Conservation (phyloP, 2,113 vertebrate genomes). For the Morone saxatilis region DNA sequence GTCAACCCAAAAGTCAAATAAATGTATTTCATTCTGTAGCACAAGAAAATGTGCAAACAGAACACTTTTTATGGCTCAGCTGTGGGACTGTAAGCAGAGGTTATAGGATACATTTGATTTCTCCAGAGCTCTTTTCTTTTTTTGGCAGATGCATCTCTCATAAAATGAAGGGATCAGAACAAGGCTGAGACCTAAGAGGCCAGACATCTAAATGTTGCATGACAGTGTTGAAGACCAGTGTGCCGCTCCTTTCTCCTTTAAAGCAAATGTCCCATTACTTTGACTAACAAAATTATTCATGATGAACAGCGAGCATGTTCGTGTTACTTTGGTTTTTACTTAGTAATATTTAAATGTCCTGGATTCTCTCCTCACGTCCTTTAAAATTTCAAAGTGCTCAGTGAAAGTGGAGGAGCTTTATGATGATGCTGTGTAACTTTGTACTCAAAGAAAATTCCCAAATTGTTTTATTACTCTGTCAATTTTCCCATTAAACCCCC, state of each 20-base stretch:
- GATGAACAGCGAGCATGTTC: not conserved
- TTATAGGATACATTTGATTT: constrained; percentile 43
- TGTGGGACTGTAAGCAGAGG: constrained; percentile 14
- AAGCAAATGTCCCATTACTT: constrained; percentile 29
- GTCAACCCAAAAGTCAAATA: constrained; percentile 48
- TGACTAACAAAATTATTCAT: constrained; percentile 53
- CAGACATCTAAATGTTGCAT: constrained; percentile 52
- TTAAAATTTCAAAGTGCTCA: constrained; percentile 1
- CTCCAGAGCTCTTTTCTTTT: constrained; percentile 29
- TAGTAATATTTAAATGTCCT: constrained; percentile 2
- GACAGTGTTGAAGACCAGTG: not conserved
- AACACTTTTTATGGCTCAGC: constrained; percentile 35
- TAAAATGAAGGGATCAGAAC: constrained; percentile 7
- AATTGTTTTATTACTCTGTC: constrained; percentile 11
- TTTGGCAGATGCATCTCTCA: constrained; percentile 15
- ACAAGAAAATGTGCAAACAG: constrained; percentile 34
- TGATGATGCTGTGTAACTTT: not conserved
- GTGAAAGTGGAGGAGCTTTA: not conserved
- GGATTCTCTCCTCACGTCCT: not conserved
- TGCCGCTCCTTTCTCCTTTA: not conserved
- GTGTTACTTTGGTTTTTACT: not conserved
- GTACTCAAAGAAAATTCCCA: not conserved
- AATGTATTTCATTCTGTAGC: constrained; percentile 29
- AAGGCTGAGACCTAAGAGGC: constrained; percentile 11
- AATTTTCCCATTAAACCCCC: constrained; percentile 6